Percentiles rank a stretch among this genome's conserved stretches.
Evolutionary conservation across 2,113 vertebrate species (phyloP).

Genomic region (Epinephelus lanceolatus): DNA sequence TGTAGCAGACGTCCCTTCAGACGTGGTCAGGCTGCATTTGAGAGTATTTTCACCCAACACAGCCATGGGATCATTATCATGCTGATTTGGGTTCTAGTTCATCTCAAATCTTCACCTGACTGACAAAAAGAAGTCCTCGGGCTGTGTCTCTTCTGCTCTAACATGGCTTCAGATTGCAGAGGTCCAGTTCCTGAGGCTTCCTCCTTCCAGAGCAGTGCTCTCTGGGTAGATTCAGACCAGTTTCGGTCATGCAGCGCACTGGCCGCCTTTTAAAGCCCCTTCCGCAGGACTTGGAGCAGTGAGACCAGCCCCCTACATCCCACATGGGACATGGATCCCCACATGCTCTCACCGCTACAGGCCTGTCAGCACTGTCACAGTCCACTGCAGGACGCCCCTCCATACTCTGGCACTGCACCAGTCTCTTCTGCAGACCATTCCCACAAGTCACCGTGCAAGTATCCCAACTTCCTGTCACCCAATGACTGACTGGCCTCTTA

Average conservation of each 20-base stretch:
- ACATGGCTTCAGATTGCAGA: conserved; percentile 90
- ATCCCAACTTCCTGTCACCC: conserved; percentile 91
- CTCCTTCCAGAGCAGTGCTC: conserved; percentile 90
- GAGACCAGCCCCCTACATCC: conserved; percentile 90
- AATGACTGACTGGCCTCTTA: conserved; percentile 82
- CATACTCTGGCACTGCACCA: conserved; percentile 88
- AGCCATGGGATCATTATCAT: conserved; percentile 5
- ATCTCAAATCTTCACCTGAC: conserved; percentile 10
- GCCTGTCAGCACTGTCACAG: conserved; percentile 85
- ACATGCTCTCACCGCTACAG: conserved; percentile 85
- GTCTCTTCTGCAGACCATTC: conserved; percentile 88
- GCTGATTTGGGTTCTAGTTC: conserved; percentile 24
- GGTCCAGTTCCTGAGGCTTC: conserved; percentile 98
- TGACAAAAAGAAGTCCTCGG: not conserved
- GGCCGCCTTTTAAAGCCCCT: conserved; percentile 92
- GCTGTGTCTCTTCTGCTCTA: conserved; percentile 69
- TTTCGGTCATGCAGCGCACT: conserved; percentile 84
- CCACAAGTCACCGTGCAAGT: conserved; percentile 91
- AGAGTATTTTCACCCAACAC: conserved; percentile 11
- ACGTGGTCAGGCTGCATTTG: conserved; percentile 26
- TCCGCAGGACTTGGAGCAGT: conserved; percentile 95
- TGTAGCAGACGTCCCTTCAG: conserved; percentile 5
- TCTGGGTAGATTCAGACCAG: conserved; percentile 85
- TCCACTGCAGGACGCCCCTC: conserved; percentile 82
- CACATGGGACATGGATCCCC: conserved; percentile 93